These are phyloP conservation scores for Micoletzkya japonica DNA, from an alignment of 2,888 invertebrate species.

Conservation along the genomic window DNA sequence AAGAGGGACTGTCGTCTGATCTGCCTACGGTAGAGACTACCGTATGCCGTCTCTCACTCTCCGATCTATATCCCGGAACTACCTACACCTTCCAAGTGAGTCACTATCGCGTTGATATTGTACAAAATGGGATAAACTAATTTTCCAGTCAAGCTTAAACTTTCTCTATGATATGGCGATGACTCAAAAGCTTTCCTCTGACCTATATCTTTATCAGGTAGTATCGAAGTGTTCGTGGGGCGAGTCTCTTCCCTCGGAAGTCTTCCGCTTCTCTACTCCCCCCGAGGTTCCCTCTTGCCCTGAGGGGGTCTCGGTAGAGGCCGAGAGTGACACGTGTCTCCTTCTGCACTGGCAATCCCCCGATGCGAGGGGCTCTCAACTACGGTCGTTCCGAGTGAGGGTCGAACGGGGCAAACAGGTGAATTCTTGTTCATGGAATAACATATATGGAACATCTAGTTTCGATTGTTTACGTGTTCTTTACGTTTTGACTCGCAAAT, in stretches of 20 bases:
- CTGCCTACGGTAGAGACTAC: not conserved
- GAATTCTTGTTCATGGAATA: not conserved
- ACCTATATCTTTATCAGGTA: constrained; percentile 16
- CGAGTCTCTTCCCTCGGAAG: constrained; percentile 16
- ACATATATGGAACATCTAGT: not conserved
- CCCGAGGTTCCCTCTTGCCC: constrained; percentile 48
- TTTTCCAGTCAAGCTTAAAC: too few species aligned
- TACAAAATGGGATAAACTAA: too few species aligned
- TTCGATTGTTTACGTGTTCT: too few species aligned
- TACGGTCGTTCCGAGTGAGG: constrained; percentile 79
- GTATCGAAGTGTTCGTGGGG: constrained; percentile 28
- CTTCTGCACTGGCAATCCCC: constrained; percentile 78
- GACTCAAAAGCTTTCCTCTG: too few species aligned
- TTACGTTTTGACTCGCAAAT: not conserved
- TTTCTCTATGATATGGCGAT: too few species aligned
- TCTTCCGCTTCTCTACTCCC: constrained; percentile 30
- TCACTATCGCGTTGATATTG: not conserved
- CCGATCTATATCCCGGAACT: constrained; percentile 4
- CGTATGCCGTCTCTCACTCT: not conserved
- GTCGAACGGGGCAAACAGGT: constrained; percentile 62
- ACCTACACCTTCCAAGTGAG: constrained; percentile 22
- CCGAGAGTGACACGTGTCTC: constrained; percentile 75
- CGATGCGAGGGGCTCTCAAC: constrained; percentile 76
- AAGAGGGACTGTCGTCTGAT: not conserved
- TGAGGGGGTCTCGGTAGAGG: constrained; percentile 32